Conservation (phyloP, 2,888 invertebrate species). For the Hypomecis punctinalis region DNA sequence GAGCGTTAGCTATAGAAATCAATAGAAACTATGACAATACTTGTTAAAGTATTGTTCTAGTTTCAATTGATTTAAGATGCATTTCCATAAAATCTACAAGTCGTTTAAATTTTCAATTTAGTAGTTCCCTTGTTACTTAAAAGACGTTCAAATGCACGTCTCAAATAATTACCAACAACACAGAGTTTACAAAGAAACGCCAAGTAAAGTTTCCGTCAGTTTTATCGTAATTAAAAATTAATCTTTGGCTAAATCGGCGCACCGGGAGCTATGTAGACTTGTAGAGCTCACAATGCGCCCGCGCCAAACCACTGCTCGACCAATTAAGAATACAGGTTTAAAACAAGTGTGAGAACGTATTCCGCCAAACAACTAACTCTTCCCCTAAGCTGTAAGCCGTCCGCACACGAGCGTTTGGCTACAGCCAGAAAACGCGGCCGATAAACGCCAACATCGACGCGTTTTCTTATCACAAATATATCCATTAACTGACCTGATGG, state of each 20-base stretch:
- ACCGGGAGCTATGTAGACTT: slow-evolving; percentile 19
- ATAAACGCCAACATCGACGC: no score
- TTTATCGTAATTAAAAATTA: slow-evolving; percentile 27
- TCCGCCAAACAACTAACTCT: slow-evolving; percentile 43
- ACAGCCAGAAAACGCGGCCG: no score
- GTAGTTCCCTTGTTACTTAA: no score
- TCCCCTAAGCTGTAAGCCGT: slow-evolving; percentile 16
- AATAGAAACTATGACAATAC: no score
- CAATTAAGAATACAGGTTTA: slow-evolving; percentile 41
- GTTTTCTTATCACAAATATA: no score
- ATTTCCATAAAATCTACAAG: no score
- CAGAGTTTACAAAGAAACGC: neutral
- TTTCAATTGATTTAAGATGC: no score
- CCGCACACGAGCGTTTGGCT: no score
- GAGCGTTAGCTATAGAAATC: no score
- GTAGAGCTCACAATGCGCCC: slow-evolving; percentile 25
- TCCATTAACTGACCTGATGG: no score
- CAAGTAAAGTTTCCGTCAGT: slow-evolving; percentile 13
- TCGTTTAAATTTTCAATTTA: no score
- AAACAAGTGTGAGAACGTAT: slow-evolving; percentile 59
- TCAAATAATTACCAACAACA: neutral
- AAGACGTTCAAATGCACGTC: neutral
- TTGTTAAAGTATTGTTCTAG: no score
- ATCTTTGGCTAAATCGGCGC: slow-evolving; percentile 23
- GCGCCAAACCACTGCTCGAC: slow-evolving; percentile 28